Conservation (phyloP, 53 echinoderm and acorn worm species). For the Hippasteria phrygiana region DNA sequence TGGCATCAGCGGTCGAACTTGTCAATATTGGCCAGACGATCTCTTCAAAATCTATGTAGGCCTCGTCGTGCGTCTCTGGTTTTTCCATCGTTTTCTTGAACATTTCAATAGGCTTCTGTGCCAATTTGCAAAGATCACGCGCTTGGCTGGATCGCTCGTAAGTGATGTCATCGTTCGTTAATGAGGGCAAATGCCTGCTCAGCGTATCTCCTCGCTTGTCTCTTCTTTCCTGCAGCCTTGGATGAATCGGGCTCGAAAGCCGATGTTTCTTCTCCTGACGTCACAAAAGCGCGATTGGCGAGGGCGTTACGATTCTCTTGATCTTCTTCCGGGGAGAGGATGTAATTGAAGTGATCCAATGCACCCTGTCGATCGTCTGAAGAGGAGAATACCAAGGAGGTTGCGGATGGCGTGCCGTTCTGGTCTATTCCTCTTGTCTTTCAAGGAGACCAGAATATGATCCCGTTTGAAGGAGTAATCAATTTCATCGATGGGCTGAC, state of each 20-base stretch:
- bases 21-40: not conserved
- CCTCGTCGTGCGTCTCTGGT: not conserved
- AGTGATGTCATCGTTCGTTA: not conserved
- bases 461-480: not conserved
- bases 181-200: slow-evolving; percentile 1
- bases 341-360: not conserved
- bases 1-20: not conserved
- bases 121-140: not conserved
- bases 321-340: slow-evolving; percentile 1
- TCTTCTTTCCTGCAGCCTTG: too few species aligned
- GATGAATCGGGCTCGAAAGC: not conserved
- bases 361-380: not conserved
- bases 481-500: not conserved
- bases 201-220: not conserved
- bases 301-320: not conserved
- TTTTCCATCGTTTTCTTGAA: not conserved
- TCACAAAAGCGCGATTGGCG: slow-evolving; percentile 1
- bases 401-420: slow-evolving; percentile 15
- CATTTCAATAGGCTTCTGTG: not conserved
- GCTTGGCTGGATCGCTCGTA: not conserved
- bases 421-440: not conserved
- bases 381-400: not conserved
- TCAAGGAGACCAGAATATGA: not conserved
- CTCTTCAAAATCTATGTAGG: not conserved
- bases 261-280: not conserved